Conservation (phyloP, 2,888 invertebrate species). For the Eilema sororculum region DNA sequence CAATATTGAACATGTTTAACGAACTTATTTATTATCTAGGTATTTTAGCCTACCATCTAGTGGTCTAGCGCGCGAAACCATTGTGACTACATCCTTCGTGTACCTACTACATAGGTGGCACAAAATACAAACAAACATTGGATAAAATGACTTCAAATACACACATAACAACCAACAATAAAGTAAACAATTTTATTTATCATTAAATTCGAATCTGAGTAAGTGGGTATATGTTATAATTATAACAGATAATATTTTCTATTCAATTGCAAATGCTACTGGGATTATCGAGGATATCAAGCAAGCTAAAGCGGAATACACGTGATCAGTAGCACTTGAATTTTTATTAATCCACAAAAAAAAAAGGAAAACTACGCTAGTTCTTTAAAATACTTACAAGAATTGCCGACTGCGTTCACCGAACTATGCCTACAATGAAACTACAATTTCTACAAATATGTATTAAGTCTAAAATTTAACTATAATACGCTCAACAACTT, state of each 20-base stretch:
- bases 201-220: constrained; percentile 17
- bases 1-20: constrained; percentile 40
- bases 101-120: constrained; percentile 7
- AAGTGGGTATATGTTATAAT: neutral
- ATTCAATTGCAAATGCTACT: constrained; percentile 38
- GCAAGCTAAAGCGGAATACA: constrained; percentile 44
- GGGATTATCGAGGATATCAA: constrained; percentile 28
- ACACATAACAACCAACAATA: constrained; percentile 15
- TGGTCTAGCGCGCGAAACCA: constrained; percentile 33
- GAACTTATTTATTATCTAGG: constrained; percentile 26
- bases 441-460: constrained; percentile 45
- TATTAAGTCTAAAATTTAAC: constrained; percentile 34
- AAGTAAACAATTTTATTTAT: constrained; percentile 9
- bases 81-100: constrained; percentile 11
- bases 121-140: constrained; percentile 13
- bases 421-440: constrained; percentile 47
- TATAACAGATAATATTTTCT: constrained; percentile 15
- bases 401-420: constrained; percentile 34
- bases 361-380: constrained; percentile 24
- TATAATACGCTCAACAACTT: constrained; percentile 46
- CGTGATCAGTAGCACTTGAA: constrained; percentile 41
- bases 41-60: constrained; percentile 25
- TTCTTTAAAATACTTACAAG: constrained; percentile 30
- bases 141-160: constrained; percentile 17
- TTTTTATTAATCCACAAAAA: constrained; percentile 26